These are phyloP conservation scores for Dendrocincla tyrannina DNA, from an alignment of 2,797 vertebrate genomes.

Conservation along the genomic window DNA sequence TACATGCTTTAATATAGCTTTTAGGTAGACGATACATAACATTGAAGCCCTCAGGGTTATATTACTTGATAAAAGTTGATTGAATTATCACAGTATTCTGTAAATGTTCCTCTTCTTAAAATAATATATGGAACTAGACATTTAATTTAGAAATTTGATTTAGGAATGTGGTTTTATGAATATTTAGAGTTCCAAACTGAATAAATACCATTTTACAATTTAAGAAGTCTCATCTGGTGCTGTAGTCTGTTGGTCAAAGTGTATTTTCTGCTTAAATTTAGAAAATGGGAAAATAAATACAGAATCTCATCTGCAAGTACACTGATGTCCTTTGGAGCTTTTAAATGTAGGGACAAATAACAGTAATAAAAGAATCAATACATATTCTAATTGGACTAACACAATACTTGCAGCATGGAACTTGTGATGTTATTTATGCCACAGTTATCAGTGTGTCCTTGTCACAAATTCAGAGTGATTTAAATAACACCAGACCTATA, in stretches of 20 bases:
- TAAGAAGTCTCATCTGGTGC: neutral
- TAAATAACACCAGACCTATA: neutral
- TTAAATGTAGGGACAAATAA: neutral
- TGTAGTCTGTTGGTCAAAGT: neutral
- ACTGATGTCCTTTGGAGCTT: neutral
- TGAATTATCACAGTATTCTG: neutral
- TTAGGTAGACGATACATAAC: neutral
- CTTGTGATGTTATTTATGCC: neutral
- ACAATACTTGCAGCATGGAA: neutral
- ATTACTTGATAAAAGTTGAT: neutral
- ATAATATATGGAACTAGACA: neutral
- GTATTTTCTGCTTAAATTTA: neutral
- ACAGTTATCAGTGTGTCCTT: neutral
- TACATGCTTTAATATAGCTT: neutral
- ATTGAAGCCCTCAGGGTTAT: neutral
- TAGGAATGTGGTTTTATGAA: neutral
- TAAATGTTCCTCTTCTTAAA: neutral
- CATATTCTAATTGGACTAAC: neutral
- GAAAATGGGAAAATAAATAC: neutral
- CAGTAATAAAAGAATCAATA: neutral
- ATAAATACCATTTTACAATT: neutral
- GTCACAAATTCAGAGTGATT: neutral
- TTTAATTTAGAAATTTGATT: neutral
- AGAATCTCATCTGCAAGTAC: neutral
- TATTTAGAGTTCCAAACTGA: neutral